phyloP scores from a whole-genome alignment of 2,888 invertebrate genomes.

The Anticlea derivata region DNA sequence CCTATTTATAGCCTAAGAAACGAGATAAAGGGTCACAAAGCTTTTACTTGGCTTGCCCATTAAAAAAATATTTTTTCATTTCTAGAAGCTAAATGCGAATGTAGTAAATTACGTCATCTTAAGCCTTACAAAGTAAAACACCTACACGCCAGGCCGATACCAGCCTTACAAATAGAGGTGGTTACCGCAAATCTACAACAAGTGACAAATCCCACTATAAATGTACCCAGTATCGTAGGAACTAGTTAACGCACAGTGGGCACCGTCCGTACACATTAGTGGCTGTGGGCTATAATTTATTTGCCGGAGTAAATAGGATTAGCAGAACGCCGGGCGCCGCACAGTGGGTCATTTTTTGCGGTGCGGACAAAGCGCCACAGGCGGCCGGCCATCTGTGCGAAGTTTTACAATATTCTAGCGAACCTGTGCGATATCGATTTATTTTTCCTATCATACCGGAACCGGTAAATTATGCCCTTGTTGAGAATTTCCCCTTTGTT shows the following conservation, averaged over 20 bases:
- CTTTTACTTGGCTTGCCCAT: no score
- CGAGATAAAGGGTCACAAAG: no score
- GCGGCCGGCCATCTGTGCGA: conserved; percentile 31
- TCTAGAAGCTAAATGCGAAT: conserved; percentile 1
- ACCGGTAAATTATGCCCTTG: conserved; percentile 33
- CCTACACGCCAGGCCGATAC: conserved; percentile 14
- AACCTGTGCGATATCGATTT: conserved; percentile 36
- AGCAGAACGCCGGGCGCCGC: conserved; percentile 68
- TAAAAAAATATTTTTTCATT: no score
- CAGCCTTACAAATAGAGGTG: conserved; percentile 35
- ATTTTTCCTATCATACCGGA: conserved; percentile 35
- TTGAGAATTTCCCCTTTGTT: conserved; percentile 30
- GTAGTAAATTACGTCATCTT: conserved; percentile 23
- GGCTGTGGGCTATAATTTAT: conserved; percentile 71
- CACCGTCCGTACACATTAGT: conserved; percentile 59
- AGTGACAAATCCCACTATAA: conserved; percentile 56
- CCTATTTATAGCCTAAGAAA: no score
- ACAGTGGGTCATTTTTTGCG: conserved; percentile 68
- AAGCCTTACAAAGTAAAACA: conserved; percentile 22
- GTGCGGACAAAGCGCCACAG: conserved; percentile 49
- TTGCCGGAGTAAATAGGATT: conserved; percentile 76
- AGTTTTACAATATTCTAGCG: conserved; percentile 34
- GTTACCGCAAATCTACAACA: conserved; percentile 46
- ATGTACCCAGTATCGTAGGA: conserved; percentile 43
- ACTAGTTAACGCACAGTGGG: conserved; percentile 55